These are phyloP conservation scores for Drosophila kurseongensis DNA, from an alignment of 1,140 invertebrate genomes.

Conservation along the genomic window DNA sequence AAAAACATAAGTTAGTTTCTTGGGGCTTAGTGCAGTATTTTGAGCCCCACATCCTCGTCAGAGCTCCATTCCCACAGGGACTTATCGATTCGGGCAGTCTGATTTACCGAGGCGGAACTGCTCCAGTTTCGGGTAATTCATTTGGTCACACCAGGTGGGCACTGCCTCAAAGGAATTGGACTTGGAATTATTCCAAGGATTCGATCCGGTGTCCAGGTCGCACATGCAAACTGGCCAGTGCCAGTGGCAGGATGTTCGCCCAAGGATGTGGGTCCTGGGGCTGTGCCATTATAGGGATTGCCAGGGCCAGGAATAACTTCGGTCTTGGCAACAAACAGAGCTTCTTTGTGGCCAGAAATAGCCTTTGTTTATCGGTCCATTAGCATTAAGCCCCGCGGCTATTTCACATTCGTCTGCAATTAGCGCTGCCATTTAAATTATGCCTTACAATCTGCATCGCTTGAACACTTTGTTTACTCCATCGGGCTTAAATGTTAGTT, in stretches of 20 bases:
- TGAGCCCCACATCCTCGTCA: not conserved
- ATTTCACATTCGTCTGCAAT: constrained; percentile 39
- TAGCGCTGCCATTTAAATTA: constrained; percentile 62
- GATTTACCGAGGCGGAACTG: constrained; percentile 15
- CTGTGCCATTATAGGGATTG: not conserved
- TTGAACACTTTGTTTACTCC: constrained; percentile 34
- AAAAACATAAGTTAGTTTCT: too few species aligned
- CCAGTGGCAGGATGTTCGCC: not conserved
- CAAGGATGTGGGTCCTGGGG: not conserved
- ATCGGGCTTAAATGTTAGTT: constrained; percentile 46
- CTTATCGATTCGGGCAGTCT: constrained; percentile 11
- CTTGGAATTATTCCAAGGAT: constrained; percentile 5
- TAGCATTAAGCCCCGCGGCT: constrained; percentile 18
- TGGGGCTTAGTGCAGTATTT: not conserved
- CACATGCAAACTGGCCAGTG: not conserved
- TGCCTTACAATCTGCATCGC: constrained; percentile 10
- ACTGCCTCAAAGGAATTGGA: not conserved
- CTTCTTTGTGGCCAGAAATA: not conserved
- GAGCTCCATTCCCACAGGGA: not conserved
- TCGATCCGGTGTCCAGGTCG: not conserved
- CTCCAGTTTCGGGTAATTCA: constrained; percentile 14
- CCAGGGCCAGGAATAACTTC: not conserved
- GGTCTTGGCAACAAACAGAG: not conserved
- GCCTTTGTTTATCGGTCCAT: constrained; percentile 16
- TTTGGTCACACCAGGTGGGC: constrained; percentile 24